These are phyloP conservation scores for Cephus spinipes DNA, from an alignment of 2,888 invertebrate genomes.

Conservation along the genomic window DNA sequence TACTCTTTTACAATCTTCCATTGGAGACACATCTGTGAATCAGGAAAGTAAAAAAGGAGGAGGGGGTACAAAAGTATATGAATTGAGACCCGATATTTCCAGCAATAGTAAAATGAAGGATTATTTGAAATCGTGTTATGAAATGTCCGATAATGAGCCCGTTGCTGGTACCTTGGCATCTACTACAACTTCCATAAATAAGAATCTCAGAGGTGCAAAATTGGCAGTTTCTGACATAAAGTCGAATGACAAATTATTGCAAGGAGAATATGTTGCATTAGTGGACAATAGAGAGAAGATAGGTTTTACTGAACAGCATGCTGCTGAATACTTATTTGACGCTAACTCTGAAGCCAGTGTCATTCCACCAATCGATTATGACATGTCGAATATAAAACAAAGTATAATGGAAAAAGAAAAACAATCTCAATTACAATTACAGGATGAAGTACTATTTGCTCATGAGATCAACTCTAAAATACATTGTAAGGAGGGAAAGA, in stretches of 20 bases:
- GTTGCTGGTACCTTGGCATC: background rate
- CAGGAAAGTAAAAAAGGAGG: background rate
- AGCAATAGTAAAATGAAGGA: background rate
- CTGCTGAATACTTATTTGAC: background rate
- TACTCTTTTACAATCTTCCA: constrained; percentile 50
- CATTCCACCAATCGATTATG: background rate
- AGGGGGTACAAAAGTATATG: background rate
- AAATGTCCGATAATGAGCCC: background rate
- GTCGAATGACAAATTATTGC: background rate
- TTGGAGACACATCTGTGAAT: constrained; percentile 42
- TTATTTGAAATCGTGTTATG: background rate
- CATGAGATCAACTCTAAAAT: background rate
- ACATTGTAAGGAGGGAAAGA: background rate
- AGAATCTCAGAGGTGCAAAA: background rate
- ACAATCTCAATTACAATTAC: background rate
- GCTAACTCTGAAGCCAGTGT: background rate
- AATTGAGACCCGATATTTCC: background rate
- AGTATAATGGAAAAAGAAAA: background rate
- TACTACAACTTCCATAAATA: background rate
- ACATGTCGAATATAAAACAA: background rate
- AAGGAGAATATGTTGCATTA: background rate
- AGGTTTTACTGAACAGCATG: background rate
- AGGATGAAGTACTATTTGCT: background rate
- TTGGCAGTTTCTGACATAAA: background rate
- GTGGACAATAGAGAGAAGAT: background rate